Conservation (phyloP, 2,888 invertebrate genomes). For the Serrognathus titanus region DNA sequence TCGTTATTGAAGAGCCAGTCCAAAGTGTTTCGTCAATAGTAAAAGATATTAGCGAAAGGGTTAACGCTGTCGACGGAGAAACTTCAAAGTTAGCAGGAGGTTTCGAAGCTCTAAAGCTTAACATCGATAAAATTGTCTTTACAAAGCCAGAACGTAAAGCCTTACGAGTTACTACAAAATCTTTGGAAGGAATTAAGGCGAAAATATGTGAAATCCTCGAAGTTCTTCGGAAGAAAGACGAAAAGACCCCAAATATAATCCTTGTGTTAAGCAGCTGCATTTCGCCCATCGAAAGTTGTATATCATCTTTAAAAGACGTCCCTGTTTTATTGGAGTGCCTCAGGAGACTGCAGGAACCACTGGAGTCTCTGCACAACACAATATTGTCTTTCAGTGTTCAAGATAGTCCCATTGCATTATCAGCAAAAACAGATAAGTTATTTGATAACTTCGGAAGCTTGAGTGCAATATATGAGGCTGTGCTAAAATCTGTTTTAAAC, state of each 20-base stretch:
- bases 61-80: not conserved
- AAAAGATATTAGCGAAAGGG: not conserved
- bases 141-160: not conserved
- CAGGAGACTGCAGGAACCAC: slow-evolving; percentile 1
- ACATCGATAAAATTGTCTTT: not conserved
- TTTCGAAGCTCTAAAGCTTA: not conserved
- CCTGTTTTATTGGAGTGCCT: not conserved
- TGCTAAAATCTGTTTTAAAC: not conserved
- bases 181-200: not conserved
- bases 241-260: slow-evolving; percentile 16
- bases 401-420: slow-evolving; percentile 13
- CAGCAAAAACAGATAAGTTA: not conserved
- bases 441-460: not conserved
- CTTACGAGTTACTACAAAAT: not conserved
- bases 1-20: not conserved
- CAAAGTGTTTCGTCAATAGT: slow-evolving; percentile 1
- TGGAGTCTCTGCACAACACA: slow-evolving; percentile 15
- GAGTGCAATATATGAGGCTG: not conserved
- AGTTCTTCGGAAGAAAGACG: slow-evolving; percentile 11
- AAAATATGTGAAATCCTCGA: slow-evolving; percentile 8
- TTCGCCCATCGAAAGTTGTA: slow-evolving; percentile 14
- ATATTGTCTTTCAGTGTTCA: slow-evolving; percentile 20
- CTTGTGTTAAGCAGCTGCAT: slow-evolving; percentile 19
- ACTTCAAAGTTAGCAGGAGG: not conserved
- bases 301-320: too few species aligned